Percentiles rank a stretch among this genome's conserved stretches.
phyloP scores from a whole-genome alignment of 2,888 invertebrate genomes.

The Neoaliturus tenellus region DNA sequence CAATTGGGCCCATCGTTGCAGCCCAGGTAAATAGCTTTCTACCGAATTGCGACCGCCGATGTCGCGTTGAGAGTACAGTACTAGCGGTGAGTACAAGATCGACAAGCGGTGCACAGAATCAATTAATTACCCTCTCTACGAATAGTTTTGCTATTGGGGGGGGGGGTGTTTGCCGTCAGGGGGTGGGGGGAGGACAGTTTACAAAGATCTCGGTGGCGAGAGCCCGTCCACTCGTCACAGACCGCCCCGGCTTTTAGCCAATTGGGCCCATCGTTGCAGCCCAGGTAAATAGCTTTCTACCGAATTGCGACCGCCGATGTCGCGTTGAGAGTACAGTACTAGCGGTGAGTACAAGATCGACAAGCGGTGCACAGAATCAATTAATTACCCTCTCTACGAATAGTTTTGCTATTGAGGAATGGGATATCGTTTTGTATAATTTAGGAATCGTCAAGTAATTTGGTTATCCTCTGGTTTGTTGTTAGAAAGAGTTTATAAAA shows the following conservation, averaged over 20 bases:
- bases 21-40: constrained; percentile 7
- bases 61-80: background rate
- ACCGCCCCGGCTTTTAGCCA: constrained; percentile 14
- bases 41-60: background rate
- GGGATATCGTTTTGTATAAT: no score
- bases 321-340: no score
- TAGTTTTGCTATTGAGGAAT: no score
- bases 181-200: background rate
- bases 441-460: no score
- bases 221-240: no score
- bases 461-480: no score
- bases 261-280: background rate
- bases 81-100: background rate
- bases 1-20: constrained; percentile 7
- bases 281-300: constrained; percentile 13
- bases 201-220: background rate
- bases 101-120: background rate
- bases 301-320: background rate
- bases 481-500: no score
- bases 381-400: no score
- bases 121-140: no score
- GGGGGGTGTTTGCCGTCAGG: no score
- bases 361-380: background rate
- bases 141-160: no score
- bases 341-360: background rate